Percentiles rank a stretch among this genome's conserved stretches.
phyloP scores from a whole-genome alignment of 92 coral and sea anemone species.

The Phenganax stokvisi region DNA sequence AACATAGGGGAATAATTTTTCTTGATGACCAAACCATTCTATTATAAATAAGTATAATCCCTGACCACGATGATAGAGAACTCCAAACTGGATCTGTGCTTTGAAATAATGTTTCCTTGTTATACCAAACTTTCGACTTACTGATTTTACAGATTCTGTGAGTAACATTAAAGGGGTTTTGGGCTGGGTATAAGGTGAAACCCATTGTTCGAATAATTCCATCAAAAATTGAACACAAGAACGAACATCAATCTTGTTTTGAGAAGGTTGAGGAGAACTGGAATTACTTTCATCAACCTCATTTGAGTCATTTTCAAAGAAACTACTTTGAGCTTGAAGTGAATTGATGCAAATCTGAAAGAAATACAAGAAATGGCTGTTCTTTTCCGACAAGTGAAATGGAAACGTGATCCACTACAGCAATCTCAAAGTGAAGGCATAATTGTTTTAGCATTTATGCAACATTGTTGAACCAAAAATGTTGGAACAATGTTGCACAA shows the following conservation, averaged over 20 bases:
- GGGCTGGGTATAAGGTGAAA: slow-evolving; percentile 95
- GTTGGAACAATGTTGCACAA: no score
- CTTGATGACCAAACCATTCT: no score
- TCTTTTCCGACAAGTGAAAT: neutral
- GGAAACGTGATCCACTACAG: no score
- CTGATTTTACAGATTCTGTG: slow-evolving; percentile 94
- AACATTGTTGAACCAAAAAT: no score
- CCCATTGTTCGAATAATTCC: slow-evolving; percentile 96
- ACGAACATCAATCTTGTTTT: slow-evolving; percentile 86
- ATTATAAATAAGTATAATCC: neutral
- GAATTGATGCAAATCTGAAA: slow-evolving; percentile 64
- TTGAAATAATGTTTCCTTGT: neutral
- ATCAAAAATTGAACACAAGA: slow-evolving; percentile 93
- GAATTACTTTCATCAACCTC: slow-evolving; percentile 74
- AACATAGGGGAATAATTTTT: neutral
- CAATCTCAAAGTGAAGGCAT: no score
- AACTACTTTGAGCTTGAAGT: slow-evolving; percentile 77
- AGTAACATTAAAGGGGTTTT: slow-evolving; percentile 89
- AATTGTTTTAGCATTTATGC: no score
- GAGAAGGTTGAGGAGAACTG: slow-evolving; percentile 70
- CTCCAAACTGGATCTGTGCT: neutral
- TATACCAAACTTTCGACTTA: slow-evolving; percentile 37
- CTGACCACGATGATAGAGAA: neutral
- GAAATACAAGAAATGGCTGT: neutral
- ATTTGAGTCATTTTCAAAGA: slow-evolving; percentile 63